phyloP scores from a whole-genome alignment of 2,797 vertebrate species.

The Smutsia gigantea region DNA sequence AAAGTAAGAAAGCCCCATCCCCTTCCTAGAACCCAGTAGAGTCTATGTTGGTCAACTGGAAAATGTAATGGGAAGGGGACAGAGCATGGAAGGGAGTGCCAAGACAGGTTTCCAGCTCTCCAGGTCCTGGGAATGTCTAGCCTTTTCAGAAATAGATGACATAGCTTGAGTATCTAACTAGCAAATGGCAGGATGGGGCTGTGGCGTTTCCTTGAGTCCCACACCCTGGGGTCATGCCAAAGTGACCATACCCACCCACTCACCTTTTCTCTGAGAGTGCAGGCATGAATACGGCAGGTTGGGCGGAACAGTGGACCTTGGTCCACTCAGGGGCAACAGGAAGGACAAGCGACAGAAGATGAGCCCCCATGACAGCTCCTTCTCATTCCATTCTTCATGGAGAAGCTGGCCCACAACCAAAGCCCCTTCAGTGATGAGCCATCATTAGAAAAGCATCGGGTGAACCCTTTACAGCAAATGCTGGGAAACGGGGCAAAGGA shows the following conservation, averaged over 20 bases:
- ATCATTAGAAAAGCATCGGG: not conserved
- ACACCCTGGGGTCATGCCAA: not conserved
- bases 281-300: fast-evolving
- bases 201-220: not conserved
- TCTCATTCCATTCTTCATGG: not conserved
- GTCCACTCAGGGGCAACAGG: no score
- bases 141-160: not conserved
- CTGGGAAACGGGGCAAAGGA: not conserved
- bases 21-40: no score
- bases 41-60: not conserved
- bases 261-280: not conserved
- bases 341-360: not conserved
- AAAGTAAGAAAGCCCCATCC: not conserved
- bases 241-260: fast-evolving
- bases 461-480: not conserved
- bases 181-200: not conserved
- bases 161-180: not conserved
- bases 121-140: not conserved
- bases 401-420: not conserved
- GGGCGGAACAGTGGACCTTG: not conserved
- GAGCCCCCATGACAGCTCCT: not conserved
- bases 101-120: not conserved
- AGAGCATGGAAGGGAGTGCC: not conserved
- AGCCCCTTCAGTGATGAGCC: not conserved
- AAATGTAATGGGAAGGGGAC: not conserved